Evolutionary conservation across 2,888 invertebrate genomes (phyloP).

Genomic region (Rutpela maculata): DNA sequence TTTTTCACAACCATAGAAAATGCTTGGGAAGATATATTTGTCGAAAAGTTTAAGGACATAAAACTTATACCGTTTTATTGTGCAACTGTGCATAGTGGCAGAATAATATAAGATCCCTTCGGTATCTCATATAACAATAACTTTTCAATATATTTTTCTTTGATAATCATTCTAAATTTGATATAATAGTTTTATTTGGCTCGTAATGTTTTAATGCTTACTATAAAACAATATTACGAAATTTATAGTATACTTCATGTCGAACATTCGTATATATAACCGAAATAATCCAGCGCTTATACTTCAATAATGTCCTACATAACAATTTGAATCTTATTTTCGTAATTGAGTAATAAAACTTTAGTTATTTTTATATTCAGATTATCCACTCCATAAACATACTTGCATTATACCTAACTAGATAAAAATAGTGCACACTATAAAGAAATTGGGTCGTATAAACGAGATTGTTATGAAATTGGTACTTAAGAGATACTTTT

Average conservation of each 20-base stretch:
- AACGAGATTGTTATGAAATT: not conserved
- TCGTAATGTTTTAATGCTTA: not conserved
- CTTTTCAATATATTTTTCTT: too few relatives aligned
- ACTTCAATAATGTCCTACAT: not conserved
- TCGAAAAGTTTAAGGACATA: too few relatives aligned
- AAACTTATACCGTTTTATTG: too few relatives aligned
- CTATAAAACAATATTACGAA: not conserved
- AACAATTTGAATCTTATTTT: not conserved
- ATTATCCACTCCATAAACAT: conserved; percentile 11
- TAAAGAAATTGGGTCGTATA: conserved; percentile 18
- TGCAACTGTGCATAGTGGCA: too few relatives aligned
- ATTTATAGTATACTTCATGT: not conserved
- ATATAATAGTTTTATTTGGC: too few relatives aligned
- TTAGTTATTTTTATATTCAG: conserved; percentile 16
- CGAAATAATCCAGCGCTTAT: not conserved
- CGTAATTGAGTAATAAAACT: conserved; percentile 4
- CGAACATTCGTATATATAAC: not conserved
- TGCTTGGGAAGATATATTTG: too few relatives aligned
- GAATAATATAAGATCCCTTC: too few relatives aligned
- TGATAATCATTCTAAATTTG: too few relatives aligned
- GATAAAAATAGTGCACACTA: conserved; percentile 11
- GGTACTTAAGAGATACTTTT: not conserved
- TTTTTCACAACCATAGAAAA: too few relatives aligned
- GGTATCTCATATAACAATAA: too few relatives aligned
- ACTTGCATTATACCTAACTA: not conserved